Percentiles rank a stretch among this genome's conserved stretches.
phyloP scores from a whole-genome alignment of 1,140 invertebrate genomes.

The Temnothorax nylanderi region DNA sequence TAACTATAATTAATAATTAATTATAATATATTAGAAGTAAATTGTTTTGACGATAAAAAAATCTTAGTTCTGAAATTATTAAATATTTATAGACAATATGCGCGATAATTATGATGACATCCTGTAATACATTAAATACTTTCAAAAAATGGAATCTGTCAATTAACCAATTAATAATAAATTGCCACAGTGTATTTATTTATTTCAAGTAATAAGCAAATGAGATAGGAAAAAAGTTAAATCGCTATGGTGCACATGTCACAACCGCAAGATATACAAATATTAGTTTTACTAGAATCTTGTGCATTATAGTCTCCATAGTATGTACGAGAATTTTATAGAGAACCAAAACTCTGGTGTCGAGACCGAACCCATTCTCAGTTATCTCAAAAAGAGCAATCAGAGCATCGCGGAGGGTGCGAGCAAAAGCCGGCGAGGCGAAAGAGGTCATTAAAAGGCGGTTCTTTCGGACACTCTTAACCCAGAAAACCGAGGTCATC shows the following conservation, averaged over 20 bases:
- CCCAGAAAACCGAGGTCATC: slow-evolving; percentile 51
- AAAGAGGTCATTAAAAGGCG: slow-evolving; percentile 27
- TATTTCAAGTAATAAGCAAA: no score
- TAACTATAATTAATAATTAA: background rate
- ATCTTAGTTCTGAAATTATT: background rate
- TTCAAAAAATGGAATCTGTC: background rate
- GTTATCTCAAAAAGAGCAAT: slow-evolving; percentile 50
- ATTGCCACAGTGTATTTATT: no score
- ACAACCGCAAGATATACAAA: background rate
- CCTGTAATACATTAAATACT: background rate
- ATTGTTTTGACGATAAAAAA: background rate
- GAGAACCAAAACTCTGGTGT: background rate
- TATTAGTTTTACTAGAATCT: background rate
- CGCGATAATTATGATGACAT: background rate
- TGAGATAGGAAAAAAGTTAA: no score
- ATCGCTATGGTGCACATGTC: no score
- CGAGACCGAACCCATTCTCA: slow-evolving; percentile 33
- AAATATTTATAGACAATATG: background rate
- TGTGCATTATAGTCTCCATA: background rate
- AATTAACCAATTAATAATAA: background rate
- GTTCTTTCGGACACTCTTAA: slow-evolving; percentile 50
- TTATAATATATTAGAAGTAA: background rate
- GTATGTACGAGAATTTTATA: background rate
- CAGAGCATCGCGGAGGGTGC: background rate
- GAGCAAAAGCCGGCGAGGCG: slow-evolving; percentile 30